A percentile compares a stretch with the other conserved stretches of the same genome.
These are phyloP conservation scores for Aplidium turbinatum DNA, from an alignment of 23 tunicate species.

Conservation along the genomic window DNA sequence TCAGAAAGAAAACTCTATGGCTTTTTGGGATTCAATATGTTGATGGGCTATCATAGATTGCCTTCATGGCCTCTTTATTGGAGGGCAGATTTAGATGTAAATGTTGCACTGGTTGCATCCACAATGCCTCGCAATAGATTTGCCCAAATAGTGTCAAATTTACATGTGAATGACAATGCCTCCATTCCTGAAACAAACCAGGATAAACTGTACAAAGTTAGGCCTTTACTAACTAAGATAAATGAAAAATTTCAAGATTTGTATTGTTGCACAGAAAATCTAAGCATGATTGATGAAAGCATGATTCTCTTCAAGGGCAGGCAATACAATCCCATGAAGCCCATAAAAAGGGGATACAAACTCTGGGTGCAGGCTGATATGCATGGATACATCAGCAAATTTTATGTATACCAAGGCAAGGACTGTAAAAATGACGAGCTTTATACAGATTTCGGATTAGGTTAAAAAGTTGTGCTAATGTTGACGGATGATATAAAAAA, in stretches of 20 bases:
- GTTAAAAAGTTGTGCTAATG: background rate
- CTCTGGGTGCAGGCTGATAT: constrained; percentile 20
- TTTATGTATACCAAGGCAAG: constrained; percentile 16
- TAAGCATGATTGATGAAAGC: constrained; percentile 18
- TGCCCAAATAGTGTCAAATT: background rate
- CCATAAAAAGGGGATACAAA: constrained; percentile 30
- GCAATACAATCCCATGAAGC: constrained; percentile 31
- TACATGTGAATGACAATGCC: constrained; percentile 13
- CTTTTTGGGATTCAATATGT: constrained; percentile 19
- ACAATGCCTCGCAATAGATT: constrained; percentile 19
- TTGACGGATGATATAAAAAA: background rate
- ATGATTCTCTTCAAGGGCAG: constrained; percentile 33
- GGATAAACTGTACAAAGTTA: constrained; percentile 20
- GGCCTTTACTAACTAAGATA: background rate
- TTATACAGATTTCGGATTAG: constrained; percentile 17
- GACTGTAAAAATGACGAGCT: background rate
- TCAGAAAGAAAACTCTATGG: background rate
- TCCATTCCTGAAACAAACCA: background rate
- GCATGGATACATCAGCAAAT: constrained; percentile 6
- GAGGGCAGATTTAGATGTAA: background rate
- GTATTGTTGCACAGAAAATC: background rate
- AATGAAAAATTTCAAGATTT: background rate
- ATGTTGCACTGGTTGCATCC: background rate
- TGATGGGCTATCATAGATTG: constrained; percentile 15
- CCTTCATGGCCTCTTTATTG: constrained; percentile 16